Evolutionary conservation across 1,140 invertebrate species (phyloP).

Genomic region (Whitmania pigra): DNA sequence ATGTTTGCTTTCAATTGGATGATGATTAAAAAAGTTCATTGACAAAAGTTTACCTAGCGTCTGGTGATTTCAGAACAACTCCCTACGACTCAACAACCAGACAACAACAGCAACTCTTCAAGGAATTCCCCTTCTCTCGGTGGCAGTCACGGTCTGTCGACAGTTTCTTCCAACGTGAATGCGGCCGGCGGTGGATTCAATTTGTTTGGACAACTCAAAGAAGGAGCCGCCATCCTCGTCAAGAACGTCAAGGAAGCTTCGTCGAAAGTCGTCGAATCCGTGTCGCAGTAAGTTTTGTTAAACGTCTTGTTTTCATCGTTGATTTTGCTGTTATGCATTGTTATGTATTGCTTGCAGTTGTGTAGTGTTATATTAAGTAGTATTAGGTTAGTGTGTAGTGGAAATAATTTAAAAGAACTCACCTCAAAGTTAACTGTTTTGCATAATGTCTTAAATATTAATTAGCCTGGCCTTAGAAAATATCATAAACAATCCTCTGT

Average conservation of each 20-base stretch:
- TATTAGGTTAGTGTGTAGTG: too few relatives aligned
- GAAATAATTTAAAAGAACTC: too few relatives aligned
- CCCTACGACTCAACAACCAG: background rate
- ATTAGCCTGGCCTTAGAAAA: too few relatives aligned
- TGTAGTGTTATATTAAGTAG: background rate
- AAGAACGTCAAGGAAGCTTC: conserved; percentile 92
- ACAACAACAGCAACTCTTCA: background rate
- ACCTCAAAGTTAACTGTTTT: too few relatives aligned
- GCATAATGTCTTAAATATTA: too few relatives aligned
- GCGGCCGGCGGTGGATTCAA: conserved; percentile 26
- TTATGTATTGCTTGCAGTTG: background rate
- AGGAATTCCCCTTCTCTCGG: background rate
- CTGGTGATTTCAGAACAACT: background rate
- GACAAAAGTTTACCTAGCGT: background rate
- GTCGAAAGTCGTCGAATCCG: conserved; percentile 86
- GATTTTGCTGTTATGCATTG: conserved; percentile 1
- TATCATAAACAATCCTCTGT: too few relatives aligned
- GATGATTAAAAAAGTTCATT: background rate
- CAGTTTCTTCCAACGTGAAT: too few relatives aligned
- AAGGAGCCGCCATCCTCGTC: conserved; percentile 44
- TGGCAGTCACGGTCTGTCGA: background rate
- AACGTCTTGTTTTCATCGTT: conserved; percentile 19
- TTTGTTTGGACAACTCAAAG: conserved; percentile 37
- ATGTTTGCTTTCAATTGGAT: background rate
- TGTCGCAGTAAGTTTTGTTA: conserved; percentile 64